Conservation (phyloP, 35 echinoderm and acorn worm species). For the Patiria miniata region DNA sequence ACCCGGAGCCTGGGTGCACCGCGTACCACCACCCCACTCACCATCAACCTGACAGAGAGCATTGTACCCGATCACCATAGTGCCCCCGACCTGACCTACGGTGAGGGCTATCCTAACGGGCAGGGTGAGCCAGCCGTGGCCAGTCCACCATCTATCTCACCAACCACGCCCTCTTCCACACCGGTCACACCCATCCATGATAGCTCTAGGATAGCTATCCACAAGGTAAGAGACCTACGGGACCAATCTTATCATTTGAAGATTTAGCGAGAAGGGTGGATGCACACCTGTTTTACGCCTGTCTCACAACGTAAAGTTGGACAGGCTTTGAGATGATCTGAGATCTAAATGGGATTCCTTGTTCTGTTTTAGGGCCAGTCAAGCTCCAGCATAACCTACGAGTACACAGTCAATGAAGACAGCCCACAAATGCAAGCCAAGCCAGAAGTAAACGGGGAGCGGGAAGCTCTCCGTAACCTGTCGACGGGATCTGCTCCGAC, state of each 20-base stretch:
- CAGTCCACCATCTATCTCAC: constrained; percentile 58
- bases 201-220: constrained; percentile 92
- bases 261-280: too few relatives aligned
- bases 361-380: constrained; percentile 59
- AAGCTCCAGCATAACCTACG: constrained; percentile 82
- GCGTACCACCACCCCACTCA: constrained; percentile 90
- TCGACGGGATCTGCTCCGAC: background rate
- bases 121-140: background rate
- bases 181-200: constrained; percentile 92
- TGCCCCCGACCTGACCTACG: constrained; percentile 82
- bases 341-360: too few relatives aligned
- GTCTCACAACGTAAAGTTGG: too few relatives aligned
- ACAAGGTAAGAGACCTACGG: constrained; percentile 10
- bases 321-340: too few relatives aligned
- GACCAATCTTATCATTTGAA: too few relatives aligned
- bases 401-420: constrained; percentile 92
- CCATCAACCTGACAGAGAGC: constrained; percentile 89
- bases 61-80: constrained; percentile 85
- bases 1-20: constrained; percentile 95
- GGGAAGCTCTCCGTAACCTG: constrained; percentile 18
- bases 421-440: constrained; percentile 33
- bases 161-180: constrained; percentile 86
- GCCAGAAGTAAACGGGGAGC: constrained; percentile 23
- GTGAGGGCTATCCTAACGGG: background rate
- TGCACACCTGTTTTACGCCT: too few relatives aligned